A percentile compares a stretch with the other conserved stretches of the same genome.
Evolutionary conservation across 2,113 vertebrate genomes (phyloP).

Genomic region (Asarcornis scutulata): DNA sequence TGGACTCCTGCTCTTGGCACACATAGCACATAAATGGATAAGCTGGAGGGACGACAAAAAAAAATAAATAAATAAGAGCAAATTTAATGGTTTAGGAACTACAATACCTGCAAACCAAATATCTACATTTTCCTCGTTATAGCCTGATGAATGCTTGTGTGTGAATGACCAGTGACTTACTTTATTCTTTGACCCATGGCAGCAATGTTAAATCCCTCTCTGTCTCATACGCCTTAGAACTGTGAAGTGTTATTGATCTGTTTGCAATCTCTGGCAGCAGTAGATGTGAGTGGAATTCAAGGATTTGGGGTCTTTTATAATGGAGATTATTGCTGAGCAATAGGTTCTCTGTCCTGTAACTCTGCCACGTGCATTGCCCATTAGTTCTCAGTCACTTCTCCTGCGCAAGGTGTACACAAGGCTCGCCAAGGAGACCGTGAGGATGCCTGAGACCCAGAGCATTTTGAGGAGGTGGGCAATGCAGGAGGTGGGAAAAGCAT

Average conservation of each 20-base stretch:
- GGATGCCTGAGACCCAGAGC: background rate
- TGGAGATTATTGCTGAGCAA: constrained; percentile 34
- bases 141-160: background rate
- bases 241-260: background rate
- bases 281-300: constrained; percentile 54
- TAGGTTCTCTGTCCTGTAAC: background rate
- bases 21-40: constrained; percentile 52
- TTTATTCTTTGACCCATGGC: constrained; percentile 9
- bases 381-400: background rate
- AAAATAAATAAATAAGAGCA: background rate
- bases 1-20: constrained; percentile 55
- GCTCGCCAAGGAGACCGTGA: background rate
- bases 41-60: background rate
- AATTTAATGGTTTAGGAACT: background rate
- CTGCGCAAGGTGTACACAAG: background rate
- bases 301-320: constrained; percentile 31
- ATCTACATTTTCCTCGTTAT: background rate
- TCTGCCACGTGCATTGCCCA: background rate
- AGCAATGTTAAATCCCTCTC: constrained; percentile 37
- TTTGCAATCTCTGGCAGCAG: constrained; percentile 25
- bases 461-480: background rate
- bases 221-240: background rate
- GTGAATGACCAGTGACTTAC: constrained; percentile 17
- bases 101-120: background rate
- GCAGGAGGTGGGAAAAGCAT: background rate